A percentile compares a stretch with the other conserved stretches of the same genome.
These are phyloP conservation scores for Leptopterna dolabrata DNA, from an alignment of 2,888 invertebrate genomes.

Conservation along the genomic window DNA sequence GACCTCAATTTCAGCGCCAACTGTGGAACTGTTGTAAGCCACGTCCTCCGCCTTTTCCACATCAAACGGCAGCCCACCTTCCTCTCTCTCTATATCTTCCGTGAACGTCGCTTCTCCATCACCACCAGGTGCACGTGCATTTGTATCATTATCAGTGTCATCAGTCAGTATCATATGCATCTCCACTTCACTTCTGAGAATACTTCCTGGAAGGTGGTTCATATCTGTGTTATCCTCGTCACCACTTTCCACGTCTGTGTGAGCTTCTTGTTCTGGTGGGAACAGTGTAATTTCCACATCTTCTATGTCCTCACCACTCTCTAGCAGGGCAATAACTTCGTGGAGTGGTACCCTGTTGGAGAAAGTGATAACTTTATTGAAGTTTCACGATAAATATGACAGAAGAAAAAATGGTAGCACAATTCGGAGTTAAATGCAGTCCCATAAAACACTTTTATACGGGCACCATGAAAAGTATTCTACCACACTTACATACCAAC, in stretches of 20 bases:
- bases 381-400: no score
- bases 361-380: no score
- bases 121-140: background rate
- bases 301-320: slow-evolving; percentile 64
- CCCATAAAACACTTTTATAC: no score
- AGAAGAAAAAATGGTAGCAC: no score
- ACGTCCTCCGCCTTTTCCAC: no score
- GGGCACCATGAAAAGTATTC: no score
- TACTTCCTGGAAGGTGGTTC: slow-evolving; percentile 44
- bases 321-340: background rate
- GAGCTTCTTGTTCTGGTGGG: slow-evolving; percentile 33
- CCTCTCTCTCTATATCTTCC: background rate
- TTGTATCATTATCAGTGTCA: background rate
- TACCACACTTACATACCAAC: no score
- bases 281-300: slow-evolving; percentile 62
- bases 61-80: background rate
- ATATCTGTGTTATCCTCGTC: slow-evolving; percentile 43
- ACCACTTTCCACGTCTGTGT: slow-evolving; percentile 48
- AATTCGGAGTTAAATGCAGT: no score
- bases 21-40: no score
- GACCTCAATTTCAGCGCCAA: background rate
- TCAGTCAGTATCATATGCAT: background rate
- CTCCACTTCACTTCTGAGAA: slow-evolving; percentile 40
- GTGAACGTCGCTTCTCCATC: background rate
- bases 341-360: slow-evolving; percentile 45